Evolutionary conservation across 2,113 vertebrate genomes (phyloP), one percentile per base, ranked within the genome.

Genomic region (Petrocephalus zakoni): DNA sequence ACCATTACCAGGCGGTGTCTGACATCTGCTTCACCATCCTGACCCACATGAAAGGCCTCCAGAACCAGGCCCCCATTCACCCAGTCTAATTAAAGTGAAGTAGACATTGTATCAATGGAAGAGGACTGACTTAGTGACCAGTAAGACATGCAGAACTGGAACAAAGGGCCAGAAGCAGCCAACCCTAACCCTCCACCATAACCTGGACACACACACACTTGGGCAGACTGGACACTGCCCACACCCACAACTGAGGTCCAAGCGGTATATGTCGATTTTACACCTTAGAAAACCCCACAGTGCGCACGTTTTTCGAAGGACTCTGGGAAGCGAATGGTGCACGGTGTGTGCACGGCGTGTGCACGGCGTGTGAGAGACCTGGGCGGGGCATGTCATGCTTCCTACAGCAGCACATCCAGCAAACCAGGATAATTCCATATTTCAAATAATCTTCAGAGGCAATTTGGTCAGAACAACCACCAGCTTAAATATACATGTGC

Each of bases 111-210:
- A 46, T 49, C 47, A 25, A 25, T 55, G 15, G 22, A 52, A 83
- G 21, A 4, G 81, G 17, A 7, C 61, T 29, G 1, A 1, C 22
- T 55, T 19, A 64, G 21, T 46, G 37, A 21, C 11, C 22, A 53
- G 51, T 47, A 68, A 75, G 29, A 75, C 15, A 64, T 64, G 68
- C 7, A 75, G 85, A 86, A 29, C 64, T 87, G 51, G 84, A 89
- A 81, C 22, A 6, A 81, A 86, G 8, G 89, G 88, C 88, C 58
- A 8, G 34, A 25, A 56, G 22, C 2, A 0, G 11, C 61, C 29
- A 51, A 89, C 87, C 29, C 21, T 75, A 55, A 46, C 21, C 78
- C 52, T 29, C 25, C 78, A 88, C 88, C 88, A 22, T 29, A 56
- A 89, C 52, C 15, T 21, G 84, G 68, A 85, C 29, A 25, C 25